Base-by-base conservation (phyloP, 2,113 vertebrate genomes). In the Antennarius striatus region DNA sequence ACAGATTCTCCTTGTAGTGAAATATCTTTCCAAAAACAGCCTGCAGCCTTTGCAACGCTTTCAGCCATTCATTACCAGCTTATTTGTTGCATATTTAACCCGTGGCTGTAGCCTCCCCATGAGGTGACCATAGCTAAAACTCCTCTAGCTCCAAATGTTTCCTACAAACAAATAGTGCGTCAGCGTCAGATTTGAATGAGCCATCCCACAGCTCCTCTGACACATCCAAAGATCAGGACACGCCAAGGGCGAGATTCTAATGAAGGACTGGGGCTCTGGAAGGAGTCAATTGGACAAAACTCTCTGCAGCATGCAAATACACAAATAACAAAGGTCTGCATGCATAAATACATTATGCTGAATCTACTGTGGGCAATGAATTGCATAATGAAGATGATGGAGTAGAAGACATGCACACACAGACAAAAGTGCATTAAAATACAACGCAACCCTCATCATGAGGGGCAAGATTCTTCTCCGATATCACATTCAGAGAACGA, bases 161-260 rank as follows among this genome's bases (percentile, higher is more conserved):
- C n/a, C 14, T 16, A 66, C 51, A 53, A 28, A 36, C 32, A 36
- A 36, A 7, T 3, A 4, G 32, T 36, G 50, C 2, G 15, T 11
- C 28, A 51, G 51, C 11, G 40, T 5, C 3, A 51, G 63, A 75
- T 71, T 17, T 77, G 71, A 85, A 62, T 49, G 63, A 71, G 67
- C 46, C 70, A 60, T 5, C 59, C 53, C 72, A 16, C 60, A 52
- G 53, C 60, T 75, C 56, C 56, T 68, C 64, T 10, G 29, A 68
- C 56, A 29, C 64, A 77, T 58, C 60, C 65, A 84, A 83, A 90
- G 86, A 82, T 89, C 85, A 79, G 79, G 75, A 84, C 79, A 73
- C 10, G 48, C 82, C 42, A 43, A 28, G 46, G n/a, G n/a, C 17
- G 52, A 16, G 50, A 60, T 72, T 77, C 54, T 77, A 74, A 49